Evolutionary conservation across 2,113 vertebrate species (phyloP), one percentile per base, ranked within the genome.

Genomic region (Bungarus multicinctus): DNA sequence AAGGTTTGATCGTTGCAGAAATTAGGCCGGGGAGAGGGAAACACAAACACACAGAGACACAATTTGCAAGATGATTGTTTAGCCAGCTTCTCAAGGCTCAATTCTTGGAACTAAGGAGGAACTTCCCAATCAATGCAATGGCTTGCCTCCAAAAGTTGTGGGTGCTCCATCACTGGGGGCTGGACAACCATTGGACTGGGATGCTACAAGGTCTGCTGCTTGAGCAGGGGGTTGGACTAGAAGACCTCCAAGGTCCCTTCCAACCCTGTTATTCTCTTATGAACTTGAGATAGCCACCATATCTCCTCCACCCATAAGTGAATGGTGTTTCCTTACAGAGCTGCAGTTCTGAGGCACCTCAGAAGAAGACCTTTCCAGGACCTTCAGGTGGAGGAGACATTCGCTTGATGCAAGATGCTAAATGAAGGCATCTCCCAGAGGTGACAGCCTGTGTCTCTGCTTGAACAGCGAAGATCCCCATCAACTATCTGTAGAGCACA

Each of bases 1-100:
- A 8, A 53, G 43, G 0, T 0, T 20, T 0, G 58, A 5, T 85
- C 30, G 4, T 53, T 1, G 0, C 0, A 4, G 87, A 34, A 39
- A 69, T 54, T 23, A 69, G 20, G 22, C 14, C 3, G 14, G 54
- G 54, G 54, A 6, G n/a, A 58, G 27, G 58, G 0, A 30, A 64
- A 30, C 60, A n/a, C 60, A 64, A 23, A 54, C 45, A 3, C 47
- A 30, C 23, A 25, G 57, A 58, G 57, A 58, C 12, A 2, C 55
- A 43, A 30, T 30, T 50, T 2, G 39, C 69, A 47, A 50, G 45
- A 11, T 12, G 85, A 16, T 47, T 34, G 64, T 34, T 18, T 16
- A 74, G 64, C 16, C 5, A 88, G 52, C 52, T 11, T 55, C 52
- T 2, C 12, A 12, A 52, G 25, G 25, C 47, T 87, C 52, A 20